Base-by-base conservation (phyloP, 2,797 vertebrate species). In the Rhinella marina region DNA sequence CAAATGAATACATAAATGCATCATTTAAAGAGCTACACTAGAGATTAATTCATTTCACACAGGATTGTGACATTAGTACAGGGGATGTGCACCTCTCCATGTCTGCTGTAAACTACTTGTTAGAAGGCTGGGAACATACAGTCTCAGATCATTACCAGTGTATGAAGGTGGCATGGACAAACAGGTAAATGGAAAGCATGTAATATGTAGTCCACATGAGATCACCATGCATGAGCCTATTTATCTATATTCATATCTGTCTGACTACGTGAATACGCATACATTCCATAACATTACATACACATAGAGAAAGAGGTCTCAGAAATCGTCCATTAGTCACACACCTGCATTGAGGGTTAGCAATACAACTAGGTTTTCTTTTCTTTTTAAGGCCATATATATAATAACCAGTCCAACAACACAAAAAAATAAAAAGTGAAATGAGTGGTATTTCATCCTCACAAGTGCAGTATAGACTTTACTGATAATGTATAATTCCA, bases 341-440 rank as follows among this genome's bases (percentile, higher is more conserved):
- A 57, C 52, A 17, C 13, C 75, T 2, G 7, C 7, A 70, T 32
- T 32, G 7, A 19, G 29, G 14, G 14, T 32, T 16, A 70, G 48
- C 14, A 57, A 56, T 57, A 59, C 5, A 79, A 79, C 23, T 50
- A n/a, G 88, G 32, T 86, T 81, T 90, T 92, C 84, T 93, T 92
- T 89, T 93, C 10, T 50, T 75, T 23, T 48, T 10, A 89, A 94
- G 93, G 95, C 85, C 87, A 91, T 86, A 92, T 82, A 90, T 76
- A 90, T 93, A 90, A 88, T 92, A 93, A 90, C 91, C 91, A 92
- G 88, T 93, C 92, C 93, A 90, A 90, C 92, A 92, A 92, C 89
- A 6, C 91, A 87, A 92, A 87, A 91, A 83, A 91, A 89, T 91
- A 91, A 94, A 93, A 93, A 93, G 93, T 90, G 90, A 92, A 90